A percentile compares a stretch with the other conserved stretches of the same genome.
These are phyloP conservation scores for Dendrolimus houi DNA, from an alignment of 2,888 invertebrate species.

Conservation along the genomic window DNA sequence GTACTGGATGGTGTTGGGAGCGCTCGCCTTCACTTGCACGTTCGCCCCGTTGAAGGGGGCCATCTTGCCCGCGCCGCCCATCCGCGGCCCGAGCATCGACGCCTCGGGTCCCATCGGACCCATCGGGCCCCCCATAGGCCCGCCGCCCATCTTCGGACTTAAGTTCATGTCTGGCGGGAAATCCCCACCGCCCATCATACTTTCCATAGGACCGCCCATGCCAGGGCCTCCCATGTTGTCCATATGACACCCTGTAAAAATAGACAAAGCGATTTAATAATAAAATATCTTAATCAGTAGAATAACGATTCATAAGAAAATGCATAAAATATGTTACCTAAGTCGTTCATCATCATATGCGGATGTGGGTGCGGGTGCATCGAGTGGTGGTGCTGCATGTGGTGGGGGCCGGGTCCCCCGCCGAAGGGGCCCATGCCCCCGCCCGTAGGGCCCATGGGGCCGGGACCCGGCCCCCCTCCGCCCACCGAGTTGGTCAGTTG, in stretches of 20 bases:
- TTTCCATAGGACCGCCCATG: constrained; percentile 72
- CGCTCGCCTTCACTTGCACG: constrained; percentile 96
- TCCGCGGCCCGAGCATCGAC: constrained; percentile 81
- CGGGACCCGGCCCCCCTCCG: constrained; percentile 51
- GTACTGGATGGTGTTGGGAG: constrained; percentile 98
- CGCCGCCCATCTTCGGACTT: constrained; percentile 80
- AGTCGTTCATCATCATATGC: constrained; percentile 73
- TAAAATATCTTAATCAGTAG: background rate
- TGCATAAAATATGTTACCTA: constrained; percentile 36
- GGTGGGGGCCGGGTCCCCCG: constrained; percentile 55
- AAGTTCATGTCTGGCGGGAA: constrained; percentile 75
- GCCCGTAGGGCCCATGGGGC: constrained; percentile 54
- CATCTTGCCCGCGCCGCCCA: constrained; percentile 75
- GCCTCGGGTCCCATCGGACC: constrained; percentile 69
- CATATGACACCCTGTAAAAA: constrained; percentile 64
- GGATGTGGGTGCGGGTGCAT: constrained; percentile 68
- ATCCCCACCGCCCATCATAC: constrained; percentile 71
- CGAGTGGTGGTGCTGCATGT: constrained; percentile 66
- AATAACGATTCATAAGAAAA: background rate
- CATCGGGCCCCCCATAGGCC: constrained; percentile 71
- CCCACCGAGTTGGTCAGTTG: constrained; percentile 87
- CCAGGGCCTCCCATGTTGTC: constrained; percentile 68
- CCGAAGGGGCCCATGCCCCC: constrained; percentile 58
- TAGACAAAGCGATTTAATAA: background rate
- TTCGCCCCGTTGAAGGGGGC: constrained; percentile 80